Conservation (phyloP, 2,888 invertebrate species). For the Lobophora halterata region DNA sequence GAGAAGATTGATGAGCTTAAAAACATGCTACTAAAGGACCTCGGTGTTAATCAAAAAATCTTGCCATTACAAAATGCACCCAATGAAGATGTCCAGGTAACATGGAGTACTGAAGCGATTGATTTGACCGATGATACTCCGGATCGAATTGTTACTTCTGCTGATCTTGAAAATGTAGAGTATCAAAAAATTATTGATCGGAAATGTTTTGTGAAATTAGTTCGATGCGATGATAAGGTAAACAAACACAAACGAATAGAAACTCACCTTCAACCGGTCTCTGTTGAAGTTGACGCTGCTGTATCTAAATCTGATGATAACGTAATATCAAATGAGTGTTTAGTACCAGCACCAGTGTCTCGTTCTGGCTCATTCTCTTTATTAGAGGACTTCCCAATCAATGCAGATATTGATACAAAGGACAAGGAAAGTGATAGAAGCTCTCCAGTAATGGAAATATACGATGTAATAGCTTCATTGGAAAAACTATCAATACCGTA, state of each 20-base stretch:
- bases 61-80: conserved; percentile 2
- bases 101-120: conserved; percentile 28
- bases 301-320: conserved; percentile 4
- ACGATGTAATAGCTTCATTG: conserved; percentile 40
- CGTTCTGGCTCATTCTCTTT: conserved; percentile 14
- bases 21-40: conserved; percentile 43
- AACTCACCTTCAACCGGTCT: too few relatives aligned
- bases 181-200: conserved; percentile 14
- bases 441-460: conserved; percentile 54
- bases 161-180: conserved; percentile 2
- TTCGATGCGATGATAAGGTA: conserved; percentile 43
- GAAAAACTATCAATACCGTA: conserved; percentile 10
- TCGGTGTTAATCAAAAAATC: conserved; percentile 25
- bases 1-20: conserved; percentile 42
- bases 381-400: conserved; percentile 16
- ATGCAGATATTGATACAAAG: conserved; percentile 9
- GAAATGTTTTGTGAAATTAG: conserved; percentile 46
- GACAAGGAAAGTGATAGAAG: conserved; percentile 29
- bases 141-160: not conserved
- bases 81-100: conserved; percentile 8
- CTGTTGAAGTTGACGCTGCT: too few relatives aligned
- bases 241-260: too few relatives aligned
- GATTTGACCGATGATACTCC: conserved; percentile 9
- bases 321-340: too few relatives aligned
- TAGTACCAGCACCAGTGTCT: conserved; percentile 2